Evolutionary conservation across 2,113 vertebrate species (phyloP).

Genomic region (Aplodontia rufa): DNA sequence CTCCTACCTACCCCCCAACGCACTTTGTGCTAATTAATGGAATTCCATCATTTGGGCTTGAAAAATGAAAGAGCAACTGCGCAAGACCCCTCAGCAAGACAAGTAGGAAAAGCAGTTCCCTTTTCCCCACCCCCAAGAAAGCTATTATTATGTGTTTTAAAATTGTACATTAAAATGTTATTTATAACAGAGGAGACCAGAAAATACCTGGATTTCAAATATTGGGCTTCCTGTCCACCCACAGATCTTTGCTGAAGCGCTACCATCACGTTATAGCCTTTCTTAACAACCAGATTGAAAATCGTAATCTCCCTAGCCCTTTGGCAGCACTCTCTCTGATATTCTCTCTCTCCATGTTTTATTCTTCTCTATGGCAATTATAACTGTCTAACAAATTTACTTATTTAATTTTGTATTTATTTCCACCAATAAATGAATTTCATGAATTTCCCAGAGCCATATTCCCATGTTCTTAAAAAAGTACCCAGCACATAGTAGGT

Average conservation of each 20-base stretch:
- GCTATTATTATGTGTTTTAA: not conserved
- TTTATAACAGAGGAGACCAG: not conserved
- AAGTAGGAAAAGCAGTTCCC: slow-evolving; percentile 4
- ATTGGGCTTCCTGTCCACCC: not conserved
- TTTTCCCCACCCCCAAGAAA: not conserved
- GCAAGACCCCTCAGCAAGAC: not conserved
- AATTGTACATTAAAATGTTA: not conserved
- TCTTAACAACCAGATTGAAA: slow-evolving; percentile 35
- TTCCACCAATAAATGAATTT: slow-evolving; percentile 18
- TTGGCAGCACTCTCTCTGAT: not conserved
- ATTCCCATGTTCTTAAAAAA: not conserved
- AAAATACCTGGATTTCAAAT: not conserved
- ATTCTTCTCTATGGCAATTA: not conserved
- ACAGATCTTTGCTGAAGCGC: not conserved
- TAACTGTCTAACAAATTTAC: not conserved
- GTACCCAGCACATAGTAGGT: not conserved
- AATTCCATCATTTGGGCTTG: not conserved
- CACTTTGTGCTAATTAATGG: not conserved
- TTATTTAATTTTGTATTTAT: slow-evolving; percentile 30
- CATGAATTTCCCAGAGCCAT: not conserved
- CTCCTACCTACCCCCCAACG: not conserved
- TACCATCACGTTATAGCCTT: not conserved
- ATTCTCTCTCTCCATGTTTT: not conserved
- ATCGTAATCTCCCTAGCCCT: not conserved
- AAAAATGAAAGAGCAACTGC: slow-evolving; percentile 4